phyloP scores from a whole-genome alignment of 2,888 invertebrate genomes.

The Calameuta filiformis region DNA sequence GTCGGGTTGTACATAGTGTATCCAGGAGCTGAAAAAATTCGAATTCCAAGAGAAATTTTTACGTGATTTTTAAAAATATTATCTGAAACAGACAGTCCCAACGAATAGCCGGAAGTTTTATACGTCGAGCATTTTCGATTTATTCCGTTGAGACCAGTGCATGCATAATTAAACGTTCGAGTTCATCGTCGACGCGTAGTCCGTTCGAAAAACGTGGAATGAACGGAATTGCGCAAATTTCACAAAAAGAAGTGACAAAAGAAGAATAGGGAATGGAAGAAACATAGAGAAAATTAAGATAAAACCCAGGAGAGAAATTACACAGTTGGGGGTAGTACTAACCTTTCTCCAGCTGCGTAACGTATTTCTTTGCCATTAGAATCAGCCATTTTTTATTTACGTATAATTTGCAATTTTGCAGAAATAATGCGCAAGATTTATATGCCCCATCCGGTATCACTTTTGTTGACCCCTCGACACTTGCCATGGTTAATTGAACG shows the following conservation, averaged over 20 bases:
- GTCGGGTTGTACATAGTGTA: not conserved
- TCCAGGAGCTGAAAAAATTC: constrained; percentile 31
- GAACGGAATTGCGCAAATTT: not conserved
- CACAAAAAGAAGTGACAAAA: not conserved
- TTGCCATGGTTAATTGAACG: not conserved
- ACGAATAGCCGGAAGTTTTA: not conserved
- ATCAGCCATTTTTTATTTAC: constrained; percentile 7
- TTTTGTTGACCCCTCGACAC: not conserved
- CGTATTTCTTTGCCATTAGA: not conserved
- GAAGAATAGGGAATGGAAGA: not conserved
- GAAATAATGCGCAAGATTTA: constrained; percentile 15
- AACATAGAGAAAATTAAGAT: not conserved
- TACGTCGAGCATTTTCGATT: constrained; percentile 1
- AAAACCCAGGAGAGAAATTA: not conserved
- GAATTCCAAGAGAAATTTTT: constrained; percentile 42
- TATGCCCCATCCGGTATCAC: not conserved
- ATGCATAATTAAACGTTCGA: constrained; percentile 28
- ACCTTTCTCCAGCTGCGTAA: not conserved
- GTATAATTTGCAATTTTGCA: constrained; percentile 13
- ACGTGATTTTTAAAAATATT: constrained; percentile 18
- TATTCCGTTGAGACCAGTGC: constrained; percentile 18
- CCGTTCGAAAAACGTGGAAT: not conserved
- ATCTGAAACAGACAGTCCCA: not conserved
- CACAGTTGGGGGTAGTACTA: not conserved
- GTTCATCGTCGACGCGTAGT: not conserved